Evolutionary conservation across 1,140 invertebrate genomes (phyloP), one percentile per base, ranked within the genome.

Genomic region (Magallana gigas): DNA sequence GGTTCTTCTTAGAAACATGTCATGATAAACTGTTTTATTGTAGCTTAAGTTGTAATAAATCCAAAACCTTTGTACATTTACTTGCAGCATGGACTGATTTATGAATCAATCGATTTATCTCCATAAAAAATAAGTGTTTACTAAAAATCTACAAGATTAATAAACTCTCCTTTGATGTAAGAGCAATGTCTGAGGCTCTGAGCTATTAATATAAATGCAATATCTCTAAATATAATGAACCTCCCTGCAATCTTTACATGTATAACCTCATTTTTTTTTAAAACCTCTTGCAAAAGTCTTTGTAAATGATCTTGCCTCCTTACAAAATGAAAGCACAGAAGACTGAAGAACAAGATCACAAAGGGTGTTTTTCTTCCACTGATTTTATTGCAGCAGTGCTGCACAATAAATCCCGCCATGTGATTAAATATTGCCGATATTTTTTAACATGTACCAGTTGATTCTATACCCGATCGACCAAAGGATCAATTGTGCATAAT

Each of bases 401-500:
- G 64, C 14, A 68, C n/a, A 68, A 5, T 76, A 76, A 29, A 36
- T 12, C 23, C 8, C 5, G 18, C 23, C 23, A 29, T 29, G 36
- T 76, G 8, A 76, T 48, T 76, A 12, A 71, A 71, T 29, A 23
- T 9, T 12, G 8, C 36, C 36, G 18, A 29, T 9, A 1, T 12
- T 76, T 23, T 76, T 29, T 76, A 76, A 18, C 36, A 76, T 76
- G 68, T 76, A 29, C 68, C 68, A 76, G 18, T 23, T 76, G 68
- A 76, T 23, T 76, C 68, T 23, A 76, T 29, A 23, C 23, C 8
- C 18, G 14, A 76, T 76, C 18, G 2, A 29, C 23, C 68, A 29
- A 23, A 29, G 68, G 23, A 23, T 8, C 23, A 23, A 76, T 76
- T 23, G 68, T 29, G 23, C 23, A 76, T 64, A 29, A 29, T 8